Evolutionary conservation across 2,797 vertebrate genomes (phyloP), one percentile per base, ranked within the genome.

Genomic region (Halcyon badia): DNA sequence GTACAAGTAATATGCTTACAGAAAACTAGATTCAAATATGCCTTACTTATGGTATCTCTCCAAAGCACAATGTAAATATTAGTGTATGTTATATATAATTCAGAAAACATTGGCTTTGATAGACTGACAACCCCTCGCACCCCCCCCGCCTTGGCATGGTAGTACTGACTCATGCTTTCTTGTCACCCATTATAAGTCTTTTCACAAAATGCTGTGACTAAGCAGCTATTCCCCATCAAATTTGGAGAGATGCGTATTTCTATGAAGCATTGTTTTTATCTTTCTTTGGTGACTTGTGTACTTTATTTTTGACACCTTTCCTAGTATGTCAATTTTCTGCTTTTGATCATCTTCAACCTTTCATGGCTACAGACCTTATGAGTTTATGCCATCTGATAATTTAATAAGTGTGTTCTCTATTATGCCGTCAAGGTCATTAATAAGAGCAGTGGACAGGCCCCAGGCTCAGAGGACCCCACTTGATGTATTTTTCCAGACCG

Each of bases 261-360:
- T 71, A 33, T 61, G 31, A 26, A 35, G 6, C 39, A 4, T 15
- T 35, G 11, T 14, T 54, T 76, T 66, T 68, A 33, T 24, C 3
- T 26, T 70, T n/a, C 5, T 68, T 73, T 52, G 13, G 22, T 48
- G 24, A 57, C 26, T 20, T 42, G 5, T 33, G 9, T 20, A 4
- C 37, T 61, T 66, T 28, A 31, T 28, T 89, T 80, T 54, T 14
- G 7, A 35, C 25, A 4, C 2, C 7, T 89, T 57, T 7, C 28
- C 26, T 6, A 44, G 14, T 8, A n/a, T 31, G 5, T 35, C 9
- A 64, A 0, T 73, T 57, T 73, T 77, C 20, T 62, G 24, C 0
- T 26, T 87, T 58, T 78, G 11, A 1, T 61, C 3, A 14, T 65
- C 19, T 61, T 82, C 39, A 70, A 8, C 8, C 9, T 86, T 83